These are phyloP conservation scores for Antechinus stuartii DNA, from an alignment of 2,113 vertebrate genomes.

Conservation along the genomic window DNA sequence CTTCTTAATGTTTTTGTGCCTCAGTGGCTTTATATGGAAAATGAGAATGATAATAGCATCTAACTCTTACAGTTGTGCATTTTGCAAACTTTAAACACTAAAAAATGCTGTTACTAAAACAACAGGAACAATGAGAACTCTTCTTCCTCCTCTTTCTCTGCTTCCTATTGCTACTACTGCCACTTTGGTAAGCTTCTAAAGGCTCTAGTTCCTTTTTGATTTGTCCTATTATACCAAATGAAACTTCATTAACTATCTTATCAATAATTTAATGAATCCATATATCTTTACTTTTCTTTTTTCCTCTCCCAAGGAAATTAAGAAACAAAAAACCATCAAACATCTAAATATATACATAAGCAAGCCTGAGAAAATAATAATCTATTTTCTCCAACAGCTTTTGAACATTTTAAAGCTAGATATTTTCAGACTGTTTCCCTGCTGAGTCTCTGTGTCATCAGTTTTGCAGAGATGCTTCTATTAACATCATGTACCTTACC, in stretches of 20 bases:
- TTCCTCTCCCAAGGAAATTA: background rate
- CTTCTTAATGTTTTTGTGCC: background rate
- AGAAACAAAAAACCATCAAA: background rate
- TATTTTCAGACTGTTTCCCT: background rate
- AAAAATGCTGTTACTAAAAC: background rate
- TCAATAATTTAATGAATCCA: conserved; percentile 5
- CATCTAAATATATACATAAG: background rate
- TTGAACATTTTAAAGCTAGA: conserved; percentile 22
- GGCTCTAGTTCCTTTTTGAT: background rate
- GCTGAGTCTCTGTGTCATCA: background rate
- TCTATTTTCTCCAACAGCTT: background rate
- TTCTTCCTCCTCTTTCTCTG: too few species aligned
- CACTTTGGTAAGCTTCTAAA: background rate
- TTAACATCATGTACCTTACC: background rate
- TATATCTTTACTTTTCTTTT: background rate
- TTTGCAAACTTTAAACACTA: background rate
- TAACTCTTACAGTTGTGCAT: background rate
- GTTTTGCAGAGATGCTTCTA: background rate
- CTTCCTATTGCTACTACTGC: background rate
- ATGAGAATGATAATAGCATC: background rate
- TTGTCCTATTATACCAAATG: background rate
- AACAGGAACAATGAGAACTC: too few species aligned
- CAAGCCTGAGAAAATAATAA: background rate
- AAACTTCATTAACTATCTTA: background rate
- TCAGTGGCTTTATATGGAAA: background rate